Conservation (phyloP, 2,888 invertebrate species). For the Drosophila trichaetosa region DNA sequence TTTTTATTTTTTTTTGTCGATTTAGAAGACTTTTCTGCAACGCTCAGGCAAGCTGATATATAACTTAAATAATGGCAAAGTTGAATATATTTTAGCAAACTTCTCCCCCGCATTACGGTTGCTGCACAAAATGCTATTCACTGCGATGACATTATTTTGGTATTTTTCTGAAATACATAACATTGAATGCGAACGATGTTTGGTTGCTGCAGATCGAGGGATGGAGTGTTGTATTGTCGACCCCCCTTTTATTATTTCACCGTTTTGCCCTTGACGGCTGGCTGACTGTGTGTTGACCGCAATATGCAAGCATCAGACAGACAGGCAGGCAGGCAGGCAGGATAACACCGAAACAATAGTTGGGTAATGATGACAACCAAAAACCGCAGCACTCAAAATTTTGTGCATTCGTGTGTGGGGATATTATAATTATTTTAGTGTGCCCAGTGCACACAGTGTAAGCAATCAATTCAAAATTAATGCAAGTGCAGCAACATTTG, state of each 20-base stretch:
- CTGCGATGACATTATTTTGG: constrained; percentile 61
- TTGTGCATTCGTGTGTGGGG: constrained; percentile 23
- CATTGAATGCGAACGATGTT: constrained; percentile 37
- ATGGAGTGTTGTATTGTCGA: constrained; percentile 19
- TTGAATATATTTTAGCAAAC: not conserved
- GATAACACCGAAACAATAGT: constrained; percentile 64
- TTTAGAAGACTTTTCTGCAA: not conserved
- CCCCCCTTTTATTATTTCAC: constrained; percentile 26
- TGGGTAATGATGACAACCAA: constrained; percentile 79
- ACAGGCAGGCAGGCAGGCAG: constrained; percentile 9
- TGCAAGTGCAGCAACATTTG: constrained; percentile 79
- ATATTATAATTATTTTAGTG: constrained; percentile 81
- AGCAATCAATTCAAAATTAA: constrained; percentile 82
- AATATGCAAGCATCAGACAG: constrained; percentile 53
- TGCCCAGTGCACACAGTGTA: constrained; percentile 64
- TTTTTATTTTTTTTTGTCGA: not conserved
- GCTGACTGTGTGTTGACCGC: constrained; percentile 64
- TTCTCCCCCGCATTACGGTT: not conserved
- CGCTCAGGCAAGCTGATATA: not conserved
- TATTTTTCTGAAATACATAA: constrained; percentile 60
- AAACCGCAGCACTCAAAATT: constrained; percentile 68
- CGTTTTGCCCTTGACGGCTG: constrained; percentile 63
- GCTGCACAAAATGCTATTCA: constrained; percentile 39
- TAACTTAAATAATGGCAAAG: not conserved
- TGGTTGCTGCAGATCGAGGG: not conserved